phyloP scores from a whole-genome alignment of 92 coral and sea anemone species.

The Metridium senile region DNA sequence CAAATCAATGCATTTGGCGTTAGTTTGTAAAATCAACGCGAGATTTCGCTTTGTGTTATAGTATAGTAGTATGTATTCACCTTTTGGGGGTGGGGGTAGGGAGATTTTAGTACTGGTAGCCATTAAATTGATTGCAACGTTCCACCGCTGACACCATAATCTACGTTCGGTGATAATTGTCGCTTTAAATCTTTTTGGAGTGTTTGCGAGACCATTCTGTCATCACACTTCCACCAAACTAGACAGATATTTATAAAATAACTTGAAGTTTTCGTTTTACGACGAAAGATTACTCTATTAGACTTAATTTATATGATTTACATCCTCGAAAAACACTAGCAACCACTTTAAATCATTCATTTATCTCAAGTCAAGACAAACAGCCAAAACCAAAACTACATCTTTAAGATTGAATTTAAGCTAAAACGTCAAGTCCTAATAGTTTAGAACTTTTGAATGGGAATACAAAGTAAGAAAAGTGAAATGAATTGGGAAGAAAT shows the following conservation, averaged over 20 bases:
- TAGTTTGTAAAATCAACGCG: too few relatives aligned
- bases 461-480: not conserved
- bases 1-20: too few relatives aligned
- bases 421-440: too few relatives aligned
- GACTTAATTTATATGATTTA: conserved; percentile 8
- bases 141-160: not conserved
- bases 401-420: too few relatives aligned
- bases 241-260: conserved; percentile 1
- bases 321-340: conserved; percentile 1
- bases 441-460: not conserved
- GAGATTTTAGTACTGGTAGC: too few relatives aligned
- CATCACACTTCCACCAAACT: not conserved
- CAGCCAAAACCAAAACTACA: not conserved
- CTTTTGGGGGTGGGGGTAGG: too few relatives aligned
- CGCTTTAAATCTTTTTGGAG: conserved; percentile 1
- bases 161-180: not conserved
- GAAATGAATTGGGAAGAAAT: too few relatives aligned
- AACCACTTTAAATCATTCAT: conserved; percentile 5
- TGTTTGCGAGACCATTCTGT: not conserved
- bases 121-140: not conserved
- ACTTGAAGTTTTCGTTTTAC: not conserved
- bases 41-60: too few relatives aligned
- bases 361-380: not conserved
- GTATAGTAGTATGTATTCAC: too few relatives aligned
- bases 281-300: conserved; percentile 18